phyloP scores from a whole-genome alignment of 2,888 invertebrate species.

The Dorcus hopei region DNA sequence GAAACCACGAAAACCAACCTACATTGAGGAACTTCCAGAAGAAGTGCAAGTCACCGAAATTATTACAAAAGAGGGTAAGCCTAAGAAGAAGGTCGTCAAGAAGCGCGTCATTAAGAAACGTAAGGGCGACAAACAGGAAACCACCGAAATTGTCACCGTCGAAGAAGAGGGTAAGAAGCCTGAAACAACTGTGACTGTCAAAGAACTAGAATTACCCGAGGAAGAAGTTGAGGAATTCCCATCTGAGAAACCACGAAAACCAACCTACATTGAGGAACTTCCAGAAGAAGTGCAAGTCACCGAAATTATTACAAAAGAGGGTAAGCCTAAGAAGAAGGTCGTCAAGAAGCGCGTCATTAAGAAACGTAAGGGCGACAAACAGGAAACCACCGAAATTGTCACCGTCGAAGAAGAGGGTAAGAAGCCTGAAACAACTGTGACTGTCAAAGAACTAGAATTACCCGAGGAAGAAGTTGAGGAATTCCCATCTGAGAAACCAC shows the following conservation, averaged over 20 bases:
- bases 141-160: slow-evolving; percentile 30
- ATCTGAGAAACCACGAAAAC: neutral
- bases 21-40: slow-evolving; percentile 33
- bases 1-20: slow-evolving; percentile 19
- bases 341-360: slow-evolving; percentile 21
- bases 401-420: slow-evolving; percentile 25
- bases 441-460: slow-evolving; percentile 8
- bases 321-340: slow-evolving; percentile 19
- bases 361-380: slow-evolving; percentile 26
- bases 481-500: slow-evolving; percentile 9
- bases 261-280: slow-evolving; percentile 30
- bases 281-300: slow-evolving; percentile 42
- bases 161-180: slow-evolving; percentile 43
- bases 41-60: slow-evolving; percentile 31
- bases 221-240: slow-evolving; percentile 34
- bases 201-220: slow-evolving; percentile 47
- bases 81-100: slow-evolving; percentile 37
- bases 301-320: slow-evolving; percentile 21
- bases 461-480: slow-evolving; percentile 11
- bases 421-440: slow-evolving; percentile 13
- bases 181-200: slow-evolving; percentile 46
- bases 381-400: slow-evolving; percentile 24
- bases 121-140: slow-evolving; percentile 39
- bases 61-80: slow-evolving; percentile 27
- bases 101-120: slow-evolving; percentile 39